These are phyloP conservation scores for Standfussiana lucernea DNA, from an alignment of 2,888 invertebrate species.

Conservation along the genomic window DNA sequence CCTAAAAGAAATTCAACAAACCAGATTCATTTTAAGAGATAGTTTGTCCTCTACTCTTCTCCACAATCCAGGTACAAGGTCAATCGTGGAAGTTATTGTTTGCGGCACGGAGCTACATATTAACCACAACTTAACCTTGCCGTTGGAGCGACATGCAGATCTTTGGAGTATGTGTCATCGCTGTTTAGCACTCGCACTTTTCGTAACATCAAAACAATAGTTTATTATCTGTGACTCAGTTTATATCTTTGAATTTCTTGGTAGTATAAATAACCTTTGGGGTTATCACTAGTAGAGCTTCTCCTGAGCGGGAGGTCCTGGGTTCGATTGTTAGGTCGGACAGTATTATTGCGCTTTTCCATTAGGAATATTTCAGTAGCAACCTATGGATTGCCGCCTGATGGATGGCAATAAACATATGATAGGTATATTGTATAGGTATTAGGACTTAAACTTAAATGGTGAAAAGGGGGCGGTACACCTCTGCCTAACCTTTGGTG, in stretches of 20 bases:
- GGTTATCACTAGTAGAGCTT: not conserved
- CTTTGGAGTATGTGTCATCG: not conserved
- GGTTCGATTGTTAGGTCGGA: not conserved
- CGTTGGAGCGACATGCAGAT: not conserved
- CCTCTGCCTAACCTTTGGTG: not conserved
- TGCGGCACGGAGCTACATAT: not conserved
- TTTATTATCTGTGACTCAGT: not conserved
- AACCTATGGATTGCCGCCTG: not conserved
- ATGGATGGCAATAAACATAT: not conserved
- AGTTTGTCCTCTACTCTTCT: not conserved
- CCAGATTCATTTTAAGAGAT: not conserved
- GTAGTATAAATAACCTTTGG: not conserved
- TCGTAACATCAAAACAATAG: not conserved
- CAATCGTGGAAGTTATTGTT: not conserved
- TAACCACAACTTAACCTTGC: slow-evolving; percentile 1
- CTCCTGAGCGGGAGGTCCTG: not conserved
- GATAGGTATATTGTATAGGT: too few species aligned
- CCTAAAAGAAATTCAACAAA: slow-evolving; percentile 4
- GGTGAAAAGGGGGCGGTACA: not conserved
- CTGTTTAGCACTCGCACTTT: not conserved
- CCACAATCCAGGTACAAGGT: not conserved
- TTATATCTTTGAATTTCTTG: not conserved
- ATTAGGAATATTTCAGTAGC: not conserved
- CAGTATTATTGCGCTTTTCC: not conserved
- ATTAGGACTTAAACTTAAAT: not conserved